Evolutionary conservation across 2,113 vertebrate species (phyloP).

Genomic region (Chloroceryle aenea): DNA sequence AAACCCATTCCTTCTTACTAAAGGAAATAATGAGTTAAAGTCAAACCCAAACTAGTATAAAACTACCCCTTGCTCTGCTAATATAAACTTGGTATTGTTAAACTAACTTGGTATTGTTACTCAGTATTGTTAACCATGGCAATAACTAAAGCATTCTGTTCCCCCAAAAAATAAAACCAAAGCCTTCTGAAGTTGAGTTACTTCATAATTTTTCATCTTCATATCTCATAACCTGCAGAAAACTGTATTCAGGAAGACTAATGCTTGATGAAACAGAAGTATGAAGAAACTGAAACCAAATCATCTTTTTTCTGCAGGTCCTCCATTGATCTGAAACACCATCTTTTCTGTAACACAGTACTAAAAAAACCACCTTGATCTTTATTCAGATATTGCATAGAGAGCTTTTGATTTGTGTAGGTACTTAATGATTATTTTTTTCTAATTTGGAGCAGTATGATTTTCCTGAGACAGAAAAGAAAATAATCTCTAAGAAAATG

Average conservation of each 20-base stretch:
- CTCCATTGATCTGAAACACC: background rate
- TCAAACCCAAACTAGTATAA: background rate
- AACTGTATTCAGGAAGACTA: background rate
- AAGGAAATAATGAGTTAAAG: background rate
- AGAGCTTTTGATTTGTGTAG: background rate
- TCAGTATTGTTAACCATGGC: too few relatives aligned
- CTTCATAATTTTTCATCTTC: background rate
- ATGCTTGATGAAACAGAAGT: background rate
- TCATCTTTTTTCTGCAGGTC: background rate
- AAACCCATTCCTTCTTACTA: background rate
- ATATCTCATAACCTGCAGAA: background rate
- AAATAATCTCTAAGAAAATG: background rate
- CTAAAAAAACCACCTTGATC: background rate
- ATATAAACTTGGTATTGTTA: background rate
- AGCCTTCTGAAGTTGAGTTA: rapidly evolving
- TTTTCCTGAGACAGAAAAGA: background rate
- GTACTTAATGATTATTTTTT: background rate
- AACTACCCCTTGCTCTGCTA: background rate
- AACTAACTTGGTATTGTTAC: too few relatives aligned
- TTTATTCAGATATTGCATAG: background rate
- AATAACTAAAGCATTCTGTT: background rate
- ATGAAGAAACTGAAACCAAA: background rate
- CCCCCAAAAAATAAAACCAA: background rate
- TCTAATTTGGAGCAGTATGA: background rate
- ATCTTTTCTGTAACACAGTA: background rate